Evolutionary conservation across 2,113 vertebrate species (phyloP), one percentile per base, ranked within the genome.

Genomic region (Chaetodon trifascialis): DNA sequence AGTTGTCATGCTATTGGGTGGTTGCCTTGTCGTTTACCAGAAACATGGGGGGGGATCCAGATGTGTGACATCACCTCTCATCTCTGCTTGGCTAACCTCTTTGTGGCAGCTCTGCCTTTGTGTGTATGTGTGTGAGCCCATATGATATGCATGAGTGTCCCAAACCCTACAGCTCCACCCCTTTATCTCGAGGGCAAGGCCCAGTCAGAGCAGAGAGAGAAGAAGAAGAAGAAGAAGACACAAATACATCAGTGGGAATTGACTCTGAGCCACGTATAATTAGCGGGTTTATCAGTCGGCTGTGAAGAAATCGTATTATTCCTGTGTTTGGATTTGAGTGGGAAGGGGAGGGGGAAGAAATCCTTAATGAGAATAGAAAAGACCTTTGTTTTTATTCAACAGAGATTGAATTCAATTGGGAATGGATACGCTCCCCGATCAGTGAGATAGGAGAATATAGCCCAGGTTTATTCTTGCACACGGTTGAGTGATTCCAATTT

Each of bases 241-340:
- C 51, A 65, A 62, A 76, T 79, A 69, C 75, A 85, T 89, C 87
- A 84, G 69, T 86, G 75, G 78, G 89, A 70, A 66, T 58, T 86
- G 89, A 87, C 73, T 90, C 30, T 0, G 79, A 85, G 85, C 86
- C 85, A 77, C 54, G 89, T 75, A 90, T 90, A 92, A 93, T 91
- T 86, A 91, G 82, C 84, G 82, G 84, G 66, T 92, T 91, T 88
- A 91, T 92, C 93, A 90, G 76, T 74, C 89, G 83, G 82, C 85
- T 88, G 91, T 87, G 89, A 90, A 89, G 88, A 90, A 87, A 84
- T 66, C 42, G 4, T 58, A 79, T 86, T 87, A 86, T 91, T 82
- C 73, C n/a, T 23, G 64, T 84, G 86, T 92, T 92, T 92, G 76
- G 79, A 86, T 91, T 82, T 42, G 65, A 90, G 69, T 11, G 40